Base-by-base conservation (phyloP, 2,113 vertebrate genomes). In the Dicaeum eximium region DNA sequence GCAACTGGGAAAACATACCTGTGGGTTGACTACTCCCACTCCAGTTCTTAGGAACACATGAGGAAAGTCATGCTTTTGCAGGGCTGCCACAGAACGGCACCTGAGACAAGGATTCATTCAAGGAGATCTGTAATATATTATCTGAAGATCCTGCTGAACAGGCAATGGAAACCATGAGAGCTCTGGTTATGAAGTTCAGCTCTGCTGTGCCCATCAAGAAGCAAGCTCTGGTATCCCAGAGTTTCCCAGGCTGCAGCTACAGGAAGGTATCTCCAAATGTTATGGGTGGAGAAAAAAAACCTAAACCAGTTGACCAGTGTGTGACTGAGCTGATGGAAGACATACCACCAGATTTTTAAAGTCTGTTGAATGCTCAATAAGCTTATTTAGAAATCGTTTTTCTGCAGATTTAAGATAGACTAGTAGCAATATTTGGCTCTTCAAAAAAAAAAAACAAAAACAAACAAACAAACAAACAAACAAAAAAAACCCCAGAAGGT, bases 91-190 rank as follows among this genome's bases (percentile, higher is more conserved):
- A 31, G 56, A 92, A 81, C 30, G 24, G 81, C 35, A 18, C 75
- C 78, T 61, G 66, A 89, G 78, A 89, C 79, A 95, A 94, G 87
- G 40, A 67, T 44, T 93, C 85, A 66, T 89, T 97, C 86, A 92
- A 89, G 51, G 38, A 47, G 33, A 77, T 42, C 78, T 93, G 37
- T 73, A 92, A 93, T 80, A 85, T 75, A 53, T 96, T 86, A 44
- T 90, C 73, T 80, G 58, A 90, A 90, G 88, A 64, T 61, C 51
- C 51, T 81, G 54, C 82, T 56, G n/a, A 96, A 45, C 53, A 72
- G 66, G 74, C 50, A 94, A 7, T 44, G 92, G 90, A 96, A 95
- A 88, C 6, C 19, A 40, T 86, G 61, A 93, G 70, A 80, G 58
- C 67, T 91, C 67, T 13, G n/a, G 64, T 77, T 80, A 60, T 47